These are phyloP conservation scores for Pseudolycoriella hygida DNA, from an alignment of 2,888 invertebrate genomes.

Conservation along the genomic window DNA sequence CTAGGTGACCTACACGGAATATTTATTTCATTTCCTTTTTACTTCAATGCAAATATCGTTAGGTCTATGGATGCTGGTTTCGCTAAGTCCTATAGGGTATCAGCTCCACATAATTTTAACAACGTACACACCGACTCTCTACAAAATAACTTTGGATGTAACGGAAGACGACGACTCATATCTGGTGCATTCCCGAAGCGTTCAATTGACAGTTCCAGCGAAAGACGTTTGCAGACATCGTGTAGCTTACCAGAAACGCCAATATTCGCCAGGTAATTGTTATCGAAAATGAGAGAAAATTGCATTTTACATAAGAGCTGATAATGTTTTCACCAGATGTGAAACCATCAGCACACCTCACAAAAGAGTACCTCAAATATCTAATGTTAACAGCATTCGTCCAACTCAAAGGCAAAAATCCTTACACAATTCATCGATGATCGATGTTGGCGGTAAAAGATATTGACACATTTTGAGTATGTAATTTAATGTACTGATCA, in stretches of 20 bases:
- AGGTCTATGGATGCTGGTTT: constrained; percentile 66
- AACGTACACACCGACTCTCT: not conserved
- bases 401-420: constrained; percentile 35
- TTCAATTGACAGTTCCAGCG: constrained; percentile 36
- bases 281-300: constrained; percentile 27
- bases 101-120: not conserved
- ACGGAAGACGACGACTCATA: constrained; percentile 28
- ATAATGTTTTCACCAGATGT: constrained; percentile 27
- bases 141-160: not conserved
- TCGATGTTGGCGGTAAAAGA: not conserved
- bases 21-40: not conserved
- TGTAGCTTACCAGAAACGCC: constrained; percentile 80
- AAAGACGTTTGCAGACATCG: constrained; percentile 55
- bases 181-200: constrained; percentile 30
- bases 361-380: constrained; percentile 34
- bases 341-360: constrained; percentile 73
- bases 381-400: constrained; percentile 27
- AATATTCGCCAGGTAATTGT: constrained; percentile 47
- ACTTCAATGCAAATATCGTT: not conserved
- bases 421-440: not conserved
- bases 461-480: not conserved
- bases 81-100: constrained; percentile 35
- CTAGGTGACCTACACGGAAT: constrained; percentile 32
- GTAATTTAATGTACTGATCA: not conserved
- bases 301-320: not conserved